Evolutionary conservation across 2,113 vertebrate genomes (phyloP), one percentile per base, ranked within the genome.

Genomic region (Nestor notabilis): DNA sequence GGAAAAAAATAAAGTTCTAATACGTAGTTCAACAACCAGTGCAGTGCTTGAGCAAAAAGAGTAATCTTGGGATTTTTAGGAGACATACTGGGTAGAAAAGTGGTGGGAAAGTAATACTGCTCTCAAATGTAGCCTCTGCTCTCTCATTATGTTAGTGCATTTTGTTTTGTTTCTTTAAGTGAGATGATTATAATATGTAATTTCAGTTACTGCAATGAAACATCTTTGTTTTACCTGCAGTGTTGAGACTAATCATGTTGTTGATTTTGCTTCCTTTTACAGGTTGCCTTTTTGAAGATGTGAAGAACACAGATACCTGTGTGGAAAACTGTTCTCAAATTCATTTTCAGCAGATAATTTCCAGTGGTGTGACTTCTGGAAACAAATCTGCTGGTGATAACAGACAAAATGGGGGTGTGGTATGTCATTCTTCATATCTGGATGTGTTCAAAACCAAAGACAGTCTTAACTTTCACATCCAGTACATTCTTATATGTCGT

Each of bases 221-320:
- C 11, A 15, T 53, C 15, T 66, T 75, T 83, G 17, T 43, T 69
- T 93, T 79, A 23, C 25, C 53, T 79, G 19, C 44, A 37, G 2
- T 24, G 10, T 35, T 69, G 46, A 77, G 43, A 64, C 79, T 95
- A 96, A 93, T 37, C 20, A 56, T 27, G 11, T 18, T 74, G 20
- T 88, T 80, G 29, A 6, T 80, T 96, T 94, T 95, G 61, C 50
- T 93, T 96, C 39, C 29, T 90, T 90, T 95, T 78, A 18, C 95
- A 98, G 98, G 98, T 98, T 92, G 98, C 98, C 65, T 98, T 98
- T 97, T 82, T 98, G 97, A 98, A 98, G 96, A 97, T 98, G 90
- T 98, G 89, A 97, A 83, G 85, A 94, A 33, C 1, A 0, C 16
- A 77, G 66, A 47, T 43, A 31, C 11, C 35, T 37, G 7, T 43